Evolutionary conservation across 2,888 invertebrate genomes (phyloP).

Genomic region (Plagodis dolabraria): DNA sequence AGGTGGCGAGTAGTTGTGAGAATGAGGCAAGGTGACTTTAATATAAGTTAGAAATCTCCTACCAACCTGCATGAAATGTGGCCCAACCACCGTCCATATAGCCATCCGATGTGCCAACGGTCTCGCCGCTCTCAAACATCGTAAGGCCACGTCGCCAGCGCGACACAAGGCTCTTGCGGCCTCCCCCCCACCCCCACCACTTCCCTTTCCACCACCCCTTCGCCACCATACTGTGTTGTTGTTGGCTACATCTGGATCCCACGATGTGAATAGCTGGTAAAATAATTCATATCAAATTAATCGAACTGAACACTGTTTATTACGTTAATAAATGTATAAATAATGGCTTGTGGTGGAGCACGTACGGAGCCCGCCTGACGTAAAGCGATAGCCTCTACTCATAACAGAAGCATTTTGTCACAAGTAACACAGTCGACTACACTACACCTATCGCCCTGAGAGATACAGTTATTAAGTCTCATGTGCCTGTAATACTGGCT

Average conservation of each 20-base stretch:
- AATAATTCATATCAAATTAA: not conserved
- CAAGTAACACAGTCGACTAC: too few species aligned
- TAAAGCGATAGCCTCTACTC: too few species aligned
- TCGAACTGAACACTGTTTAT: too few species aligned
- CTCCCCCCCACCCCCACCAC: conserved; percentile 50
- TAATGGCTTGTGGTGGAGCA: too few species aligned
- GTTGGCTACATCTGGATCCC: conserved; percentile 66
- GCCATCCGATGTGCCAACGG: conserved; percentile 96
- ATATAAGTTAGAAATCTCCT: not conserved
- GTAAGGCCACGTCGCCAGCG: conserved; percentile 94
- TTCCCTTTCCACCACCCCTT: conserved; percentile 38
- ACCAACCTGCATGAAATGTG: conserved; percentile 95
- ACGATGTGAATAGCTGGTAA: conserved; percentile 62
- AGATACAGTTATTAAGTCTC: too few species aligned
- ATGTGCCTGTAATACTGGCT: too few species aligned
- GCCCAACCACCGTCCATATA: conserved; percentile 96
- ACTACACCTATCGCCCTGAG: too few species aligned
- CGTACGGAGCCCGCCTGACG: too few species aligned
- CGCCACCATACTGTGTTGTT: conserved; percentile 64
- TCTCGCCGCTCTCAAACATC: conserved; percentile 93
- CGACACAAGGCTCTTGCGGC: conserved; percentile 88
- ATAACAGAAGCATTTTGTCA: too few species aligned
- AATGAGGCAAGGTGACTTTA: too few species aligned
- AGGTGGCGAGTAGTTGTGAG: too few species aligned
- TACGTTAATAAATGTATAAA: too few species aligned